Evolutionary conservation across 2,888 invertebrate genomes (phyloP), one percentile per base, ranked within the genome.

Genomic region (Byasa hedistus): DNA sequence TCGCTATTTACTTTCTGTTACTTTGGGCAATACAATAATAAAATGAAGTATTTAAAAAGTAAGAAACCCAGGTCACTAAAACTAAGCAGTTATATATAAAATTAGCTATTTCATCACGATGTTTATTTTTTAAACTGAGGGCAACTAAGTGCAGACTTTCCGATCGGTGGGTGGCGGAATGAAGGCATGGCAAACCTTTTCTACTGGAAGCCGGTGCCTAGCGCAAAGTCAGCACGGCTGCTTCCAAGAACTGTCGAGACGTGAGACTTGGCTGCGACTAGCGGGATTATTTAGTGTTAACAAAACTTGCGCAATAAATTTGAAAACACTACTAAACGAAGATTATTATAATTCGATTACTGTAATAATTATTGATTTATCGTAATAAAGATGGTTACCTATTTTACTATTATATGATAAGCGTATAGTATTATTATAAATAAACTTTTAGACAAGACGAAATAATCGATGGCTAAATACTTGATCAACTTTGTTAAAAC

Each of bases 161-260:
- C 68, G 69, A 71, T 69, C 69, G 58, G 75, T 80, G 79, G 81
- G 79, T 80, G 79, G 83, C 74, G 70, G 61, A 66, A 66, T 72
- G 70, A 69, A 68, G 66, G 69, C 73, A 77, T 75, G n/a, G 72
- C 71, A 68, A 69, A 68, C 67, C 65, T 69, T 67, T 68, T 71
- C 69, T 70, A 68, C 68, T 67, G 64, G 60, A 61, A 57, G 61
- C 55, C 67, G 68, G 56, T 62, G 65, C 62, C 66, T 72, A 69
- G 66, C 73, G 78, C 78, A 65, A 62, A 76, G 70, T 82, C 84
- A 82, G 83, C 82, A 73, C 59, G 65, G 69, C 59, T 62, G 67
- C 65, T 84, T 86, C 86, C 75, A 66, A 79, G 86, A 86, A 86
- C 68, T 68, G 69, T 62, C 72, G 68, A 71, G 75, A 79, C 80